Conservation (phyloP, 2,888 invertebrate genomes). For the Arrhopalites spinosus region DNA sequence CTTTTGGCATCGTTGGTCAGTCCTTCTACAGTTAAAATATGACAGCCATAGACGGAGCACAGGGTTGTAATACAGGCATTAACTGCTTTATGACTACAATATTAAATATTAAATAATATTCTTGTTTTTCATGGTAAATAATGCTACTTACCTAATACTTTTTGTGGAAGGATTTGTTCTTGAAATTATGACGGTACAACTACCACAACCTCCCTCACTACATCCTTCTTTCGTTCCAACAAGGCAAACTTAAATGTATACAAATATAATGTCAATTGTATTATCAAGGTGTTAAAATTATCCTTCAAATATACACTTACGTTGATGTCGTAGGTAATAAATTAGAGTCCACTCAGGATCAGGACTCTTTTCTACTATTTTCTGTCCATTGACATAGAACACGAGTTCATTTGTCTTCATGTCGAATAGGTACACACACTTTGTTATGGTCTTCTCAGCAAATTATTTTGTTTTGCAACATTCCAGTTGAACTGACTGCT, state of each 20-base stretch:
- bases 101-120: background rate
- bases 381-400: background rate
- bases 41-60: conserved; percentile 82
- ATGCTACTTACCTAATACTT: conserved; percentile 33
- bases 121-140: background rate
- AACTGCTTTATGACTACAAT: conserved; percentile 73
- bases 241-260: conserved; percentile 67
- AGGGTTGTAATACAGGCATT: conserved; percentile 90
- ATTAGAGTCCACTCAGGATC: conserved; percentile 85
- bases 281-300: background rate
- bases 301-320: conserved; percentile 59
- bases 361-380: conserved; percentile 73
- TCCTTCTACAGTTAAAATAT: conserved; percentile 92
- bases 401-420: background rate
- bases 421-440: background rate
- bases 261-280: background rate
- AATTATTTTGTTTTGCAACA: background rate
- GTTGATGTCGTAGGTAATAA: conserved; percentile 76
- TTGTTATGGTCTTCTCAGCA: background rate
- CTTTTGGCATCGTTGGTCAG: conserved; percentile 75
- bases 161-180: conserved; percentile 65
- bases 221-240: conserved; percentile 93
- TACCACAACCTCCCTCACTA: conserved; percentile 93
- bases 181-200: conserved; percentile 92
- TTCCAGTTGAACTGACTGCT: background rate